Evolutionary conservation across 2,888 invertebrate genomes (phyloP).

Genomic region (Desoria tigrina): DNA sequence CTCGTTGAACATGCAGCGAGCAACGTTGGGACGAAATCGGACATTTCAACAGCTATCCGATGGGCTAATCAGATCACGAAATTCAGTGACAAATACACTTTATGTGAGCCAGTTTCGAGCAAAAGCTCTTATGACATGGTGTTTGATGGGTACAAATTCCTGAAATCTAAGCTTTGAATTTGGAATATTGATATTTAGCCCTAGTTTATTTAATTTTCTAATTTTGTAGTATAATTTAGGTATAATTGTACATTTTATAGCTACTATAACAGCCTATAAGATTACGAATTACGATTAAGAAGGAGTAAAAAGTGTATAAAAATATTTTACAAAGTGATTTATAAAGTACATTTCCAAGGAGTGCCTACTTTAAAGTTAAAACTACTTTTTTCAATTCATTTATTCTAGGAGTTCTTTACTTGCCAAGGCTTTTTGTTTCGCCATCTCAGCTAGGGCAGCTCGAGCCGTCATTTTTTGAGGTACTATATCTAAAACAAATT

Average conservation of each 20-base stretch:
- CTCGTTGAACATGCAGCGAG: constrained; percentile 38
- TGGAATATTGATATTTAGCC: too few species aligned
- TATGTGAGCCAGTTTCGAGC: constrained; percentile 20
- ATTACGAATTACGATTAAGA: too few species aligned
- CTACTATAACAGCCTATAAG: too few species aligned
- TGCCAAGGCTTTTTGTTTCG: constrained; percentile 59
- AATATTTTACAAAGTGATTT: too few species aligned
- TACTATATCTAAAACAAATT: constrained; percentile 63
- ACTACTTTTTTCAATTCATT: not conserved
- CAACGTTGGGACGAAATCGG: constrained; percentile 23
- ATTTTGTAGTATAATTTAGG: too few species aligned
- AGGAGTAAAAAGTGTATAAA: too few species aligned
- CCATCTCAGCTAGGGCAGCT: constrained; percentile 69
- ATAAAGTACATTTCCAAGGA: too few species aligned
- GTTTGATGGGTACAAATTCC: constrained; percentile 31
- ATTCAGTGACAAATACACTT: constrained; percentile 15
- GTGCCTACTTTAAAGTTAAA: too few species aligned
- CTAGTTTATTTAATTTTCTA: too few species aligned
- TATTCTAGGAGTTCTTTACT: constrained; percentile 47
- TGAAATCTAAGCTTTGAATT: constrained; percentile 20
- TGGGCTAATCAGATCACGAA: constrained; percentile 33
- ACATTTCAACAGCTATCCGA: constrained; percentile 28
- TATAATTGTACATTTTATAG: too few species aligned
- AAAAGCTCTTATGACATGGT: constrained; percentile 33
- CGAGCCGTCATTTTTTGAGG: constrained; percentile 72